Base-by-base conservation (phyloP, 2,797 vertebrate species). In the Sarcophilus harrisii region DNA sequence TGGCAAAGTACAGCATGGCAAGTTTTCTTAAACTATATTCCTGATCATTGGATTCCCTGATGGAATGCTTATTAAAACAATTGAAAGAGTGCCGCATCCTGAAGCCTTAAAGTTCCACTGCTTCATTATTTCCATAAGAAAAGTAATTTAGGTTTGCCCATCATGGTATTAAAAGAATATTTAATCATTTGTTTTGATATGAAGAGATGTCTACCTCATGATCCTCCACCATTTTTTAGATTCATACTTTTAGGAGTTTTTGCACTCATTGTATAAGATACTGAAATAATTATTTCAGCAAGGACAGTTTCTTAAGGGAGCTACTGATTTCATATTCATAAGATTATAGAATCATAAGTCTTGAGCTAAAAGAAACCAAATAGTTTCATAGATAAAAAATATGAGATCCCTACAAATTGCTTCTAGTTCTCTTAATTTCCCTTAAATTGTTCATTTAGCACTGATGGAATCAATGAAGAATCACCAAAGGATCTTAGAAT, bases 21-120 rank as follows among this genome's bases (percentile, higher is more conserved):
- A 91, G 1, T 94, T 90, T 91, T 58, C 92, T 95, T 93, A 96
- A 93, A 10, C 10, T 29, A 30, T 32, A 92, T 57, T 58, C 54
- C 91, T 59, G 49, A 93, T 93, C 90, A n/a, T 29, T 95, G 10
- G 52, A 8, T 91, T 94, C 6, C 18, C 90, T 4, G 49, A 95
- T 81, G 54, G 6, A 29, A 4, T 87, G 90, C 92, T 60, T 96
- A 12, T 28, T 92, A 49, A 73, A 92, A 32, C 89, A 92, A 28
- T 87, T 90, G 55, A 92, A 94, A 29, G 91, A 21, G 59, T 66
- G 18, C 29, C 29, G 59, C 11, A 58, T 93, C 21, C 27, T 45
- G 54, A 24, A 94, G n/a, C 27, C 59, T 54, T 5, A 57, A 21
- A 90, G 66, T 18, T 3, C 58, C 91, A 45, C 2, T 58, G n/a